Evolutionary conservation across 2,888 invertebrate species (phyloP), one percentile per base, ranked within the genome.

Genomic region (Plebejus argus): DNA sequence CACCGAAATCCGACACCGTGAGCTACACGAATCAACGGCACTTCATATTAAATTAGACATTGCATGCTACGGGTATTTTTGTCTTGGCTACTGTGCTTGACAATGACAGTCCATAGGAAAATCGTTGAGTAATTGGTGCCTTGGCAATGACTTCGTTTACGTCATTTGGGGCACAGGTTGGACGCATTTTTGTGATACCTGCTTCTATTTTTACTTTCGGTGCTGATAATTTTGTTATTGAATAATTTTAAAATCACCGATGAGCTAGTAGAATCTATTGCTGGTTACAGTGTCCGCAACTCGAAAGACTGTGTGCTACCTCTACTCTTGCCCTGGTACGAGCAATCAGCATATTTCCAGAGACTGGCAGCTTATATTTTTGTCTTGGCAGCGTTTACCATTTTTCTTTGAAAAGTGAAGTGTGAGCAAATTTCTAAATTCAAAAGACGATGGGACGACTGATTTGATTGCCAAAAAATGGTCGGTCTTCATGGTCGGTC

Each of bases 401-500:
- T 79, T 77, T 76, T 77, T 35, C 28, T 75, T 70, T 53, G 33
- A 70, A 75, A 77, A 53, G 39, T 74, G 20, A 70, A n/a, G 78
- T 66, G 78, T 76, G 78, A 80, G 71, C 77, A 77, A 78, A 78
- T 78, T 79, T 79, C 39, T 78, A 76, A 75, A 66, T 72, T 77
- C 74, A 70, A 74, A 78, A 78, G 76, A 76, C 79, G 79, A 79
- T 79, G 78, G 79, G 78, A 75, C 70, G 79, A 79, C 79, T 76
- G 77, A 77, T 80, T 77, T 79, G 79, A 79, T 82, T 81, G 82
- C 81, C 82, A 81, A 77, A 79, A 81, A 66, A 28, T n/a, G n/a
- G n/a, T 77, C 78, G 79, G 86, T 83, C 89, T 90, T 91, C 91
- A 92, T 82, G 90, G 88, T 81, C 88, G 89, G 88, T 88, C 89